A percentile compares a stretch with the other conserved stretches of the same genome.
phyloP scores from a whole-genome alignment of 2,888 invertebrate species.

The Monochamus alternatus region DNA sequence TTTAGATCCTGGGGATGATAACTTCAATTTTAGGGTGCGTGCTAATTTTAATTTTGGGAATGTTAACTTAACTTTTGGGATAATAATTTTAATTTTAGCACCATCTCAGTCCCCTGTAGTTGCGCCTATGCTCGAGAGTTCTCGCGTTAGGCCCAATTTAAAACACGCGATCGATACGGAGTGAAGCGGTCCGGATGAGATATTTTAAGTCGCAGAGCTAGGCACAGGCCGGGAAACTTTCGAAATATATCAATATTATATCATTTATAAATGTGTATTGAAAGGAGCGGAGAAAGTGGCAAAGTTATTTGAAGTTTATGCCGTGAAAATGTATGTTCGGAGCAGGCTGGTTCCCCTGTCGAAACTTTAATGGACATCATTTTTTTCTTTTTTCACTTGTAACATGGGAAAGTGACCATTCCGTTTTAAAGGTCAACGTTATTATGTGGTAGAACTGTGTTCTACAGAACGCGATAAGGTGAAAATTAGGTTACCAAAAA shows the following conservation, averaged over 20 bases:
- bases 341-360: background rate
- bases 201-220: background rate
- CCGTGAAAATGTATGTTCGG: background rate
- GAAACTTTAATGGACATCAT: constrained; percentile 6
- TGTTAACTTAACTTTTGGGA: too few relatives aligned
- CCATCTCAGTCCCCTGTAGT: too few relatives aligned
- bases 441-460: too few relatives aligned
- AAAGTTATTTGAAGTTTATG: constrained; percentile 1
- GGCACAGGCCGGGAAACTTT: background rate
- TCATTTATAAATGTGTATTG: constrained; percentile 9
- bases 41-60: too few relatives aligned
- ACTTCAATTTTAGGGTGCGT: too few relatives aligned
- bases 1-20: too few relatives aligned
- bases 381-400: background rate
- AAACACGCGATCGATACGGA: background rate
- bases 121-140: background rate
- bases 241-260: constrained; percentile 11
- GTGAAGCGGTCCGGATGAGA: background rate
- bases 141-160: background rate
- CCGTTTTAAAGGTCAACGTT: too few relatives aligned
- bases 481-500: too few relatives aligned
- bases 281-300: background rate
- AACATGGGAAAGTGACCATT: too few relatives aligned
- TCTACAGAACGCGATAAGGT: too few relatives aligned
- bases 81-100: too few relatives aligned